Evolutionary conservation across 2,113 vertebrate species (phyloP).

Genomic region (Tamias sibiricus): DNA sequence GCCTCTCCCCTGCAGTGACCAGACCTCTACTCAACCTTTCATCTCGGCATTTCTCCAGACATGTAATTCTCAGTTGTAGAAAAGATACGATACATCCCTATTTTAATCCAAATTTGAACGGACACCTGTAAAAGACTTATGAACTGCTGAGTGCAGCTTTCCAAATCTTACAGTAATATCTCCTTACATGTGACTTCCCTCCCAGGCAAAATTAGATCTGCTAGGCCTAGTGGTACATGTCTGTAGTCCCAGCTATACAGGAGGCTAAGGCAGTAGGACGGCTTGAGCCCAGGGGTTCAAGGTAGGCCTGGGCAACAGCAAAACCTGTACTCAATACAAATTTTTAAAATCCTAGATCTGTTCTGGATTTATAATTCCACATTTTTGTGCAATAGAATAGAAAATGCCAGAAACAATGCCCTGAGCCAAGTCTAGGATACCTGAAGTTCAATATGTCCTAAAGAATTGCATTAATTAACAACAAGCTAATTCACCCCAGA

Average conservation of each 20-base stretch:
- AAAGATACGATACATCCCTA: neutral
- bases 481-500: neutral
- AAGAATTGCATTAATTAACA: conserved; percentile 29
- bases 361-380: neutral
- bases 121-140: neutral
- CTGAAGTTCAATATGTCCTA: neutral
- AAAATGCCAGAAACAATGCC: neutral
- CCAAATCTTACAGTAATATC: neutral
- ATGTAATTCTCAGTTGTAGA: neutral
- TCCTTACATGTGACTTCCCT: neutral
- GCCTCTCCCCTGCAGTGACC: neutral
- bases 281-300: neutral
- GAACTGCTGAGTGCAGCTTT: neutral
- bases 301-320: neutral
- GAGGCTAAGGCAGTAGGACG: neutral
- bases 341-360: neutral
- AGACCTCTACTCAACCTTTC: neutral
- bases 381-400: neutral
- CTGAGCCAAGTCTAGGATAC: neutral
- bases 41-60: neutral
- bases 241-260: neutral
- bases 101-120: neutral
- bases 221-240: neutral
- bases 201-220: neutral
- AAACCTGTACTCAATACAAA: neutral